Percentiles rank a stretch among this genome's conserved stretches.
phyloP scores from a whole-genome alignment of 2,113 vertebrate species.

The Eurystomus gularis region DNA sequence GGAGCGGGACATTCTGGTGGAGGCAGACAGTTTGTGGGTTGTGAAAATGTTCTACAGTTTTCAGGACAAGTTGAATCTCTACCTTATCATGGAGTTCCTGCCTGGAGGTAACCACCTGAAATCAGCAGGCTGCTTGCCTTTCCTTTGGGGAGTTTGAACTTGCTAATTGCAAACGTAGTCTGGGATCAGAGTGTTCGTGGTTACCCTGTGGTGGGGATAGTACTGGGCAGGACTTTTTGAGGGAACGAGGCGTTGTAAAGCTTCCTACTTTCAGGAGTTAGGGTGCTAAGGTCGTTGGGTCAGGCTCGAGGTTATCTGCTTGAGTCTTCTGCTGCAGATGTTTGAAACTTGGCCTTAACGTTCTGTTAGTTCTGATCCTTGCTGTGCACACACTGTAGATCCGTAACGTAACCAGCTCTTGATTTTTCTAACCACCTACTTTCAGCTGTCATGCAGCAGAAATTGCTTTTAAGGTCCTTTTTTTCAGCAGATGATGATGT shows the following conservation, averaged over 20 bases:
- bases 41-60: slow-evolving; percentile 99
- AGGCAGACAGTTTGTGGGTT: slow-evolving; percentile 97
- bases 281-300: background rate
- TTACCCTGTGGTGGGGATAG: background rate
- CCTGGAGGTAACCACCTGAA: slow-evolving; percentile 86
- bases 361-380: background rate
- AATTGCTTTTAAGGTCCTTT: background rate
- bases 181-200: rapidly evolving
- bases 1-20: slow-evolving; percentile 95
- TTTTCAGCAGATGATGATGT: background rate
- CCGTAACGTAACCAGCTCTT: background rate
- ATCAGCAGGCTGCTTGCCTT: slow-evolving; percentile 27
- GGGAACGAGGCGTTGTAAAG: background rate
- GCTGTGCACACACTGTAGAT: background rate
- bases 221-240: no score
- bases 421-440: background rate
- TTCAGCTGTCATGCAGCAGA: background rate
- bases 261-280: background rate
- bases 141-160: background rate
- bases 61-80: slow-evolving; percentile 98
- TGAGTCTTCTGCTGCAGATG: background rate
- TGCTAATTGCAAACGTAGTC: background rate
- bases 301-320: background rate
- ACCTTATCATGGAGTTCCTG: slow-evolving; percentile 99
- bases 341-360: background rate